Evolutionary conservation across 1,140 invertebrate species (phyloP), one percentile per base, ranked within the genome.

Genomic region (Drosophila asahinai): DNA sequence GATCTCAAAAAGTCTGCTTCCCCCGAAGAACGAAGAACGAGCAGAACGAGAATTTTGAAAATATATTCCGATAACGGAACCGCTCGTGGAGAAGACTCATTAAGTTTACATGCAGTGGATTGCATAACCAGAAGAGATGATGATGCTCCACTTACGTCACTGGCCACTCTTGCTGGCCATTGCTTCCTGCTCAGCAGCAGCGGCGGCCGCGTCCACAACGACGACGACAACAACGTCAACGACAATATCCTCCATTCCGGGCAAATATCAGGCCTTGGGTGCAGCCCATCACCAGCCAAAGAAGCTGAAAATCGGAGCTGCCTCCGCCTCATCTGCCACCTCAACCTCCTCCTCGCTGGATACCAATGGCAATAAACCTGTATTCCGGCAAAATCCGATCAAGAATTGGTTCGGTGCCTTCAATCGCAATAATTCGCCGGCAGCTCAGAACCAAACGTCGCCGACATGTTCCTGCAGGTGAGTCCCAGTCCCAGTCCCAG

Each of bases 361-460:
- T 33, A 40, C 58, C 52, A 66, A 60, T 61, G 78, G 52, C 60
- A 73, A 68, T 57, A 91, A 91, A 92, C 90, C 90, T 66, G 90
- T 91, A 81, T 82, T 83, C 65, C 83, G 91, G 80, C 81, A 92
- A 70, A 92, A 92, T 92, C 91, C 91, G 73, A 92, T 92, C 89
- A 92, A 92, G 83, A 92, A 92, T 92, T 92, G 91, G 91, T 91
- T 92, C 79, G 87, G 87, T 60, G 67, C 78, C 71, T 92, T 91
- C 70, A 92, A 92, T 91, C 84, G 91, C 51, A 92, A 92, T 80
- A 90, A 92, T 81, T 82, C 91, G 77, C 86, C 84, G 57, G 62
- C 81, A 60, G 83, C 91, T 62, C 91, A 91, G 64, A 86, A 91
- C 68, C 78, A 91, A 86, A 83, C 83, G 38, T 66, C 81, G 51